Conservation (phyloP, 2,888 invertebrate species). For the Platycnemis pennipes region DNA sequence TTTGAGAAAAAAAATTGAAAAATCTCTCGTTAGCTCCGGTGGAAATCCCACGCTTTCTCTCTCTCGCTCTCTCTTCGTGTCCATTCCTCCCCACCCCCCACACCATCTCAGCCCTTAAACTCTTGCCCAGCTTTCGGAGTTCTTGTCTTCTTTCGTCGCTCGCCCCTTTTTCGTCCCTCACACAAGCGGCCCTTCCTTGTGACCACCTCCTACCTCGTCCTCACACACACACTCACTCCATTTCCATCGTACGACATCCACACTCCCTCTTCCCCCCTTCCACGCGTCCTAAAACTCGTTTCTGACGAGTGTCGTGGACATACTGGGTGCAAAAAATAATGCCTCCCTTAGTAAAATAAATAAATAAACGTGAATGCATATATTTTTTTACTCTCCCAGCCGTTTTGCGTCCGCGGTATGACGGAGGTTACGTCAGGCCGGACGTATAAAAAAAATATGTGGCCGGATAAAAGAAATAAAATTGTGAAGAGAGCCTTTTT, state of each 20-base stretch:
- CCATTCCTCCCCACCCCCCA: background rate
- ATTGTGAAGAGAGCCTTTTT: background rate
- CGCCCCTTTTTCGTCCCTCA: background rate
- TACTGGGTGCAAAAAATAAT: background rate
- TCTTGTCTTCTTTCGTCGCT: background rate
- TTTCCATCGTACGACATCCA: background rate
- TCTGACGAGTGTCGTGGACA: slow-evolving; percentile 39
- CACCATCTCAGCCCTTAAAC: no score
- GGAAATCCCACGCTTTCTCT: background rate
- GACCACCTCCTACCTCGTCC: background rate
- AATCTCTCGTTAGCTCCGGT: background rate
- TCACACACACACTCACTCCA: background rate
- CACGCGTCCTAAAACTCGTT: background rate
- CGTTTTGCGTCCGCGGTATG: background rate
- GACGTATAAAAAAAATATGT: background rate
- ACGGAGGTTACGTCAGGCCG: background rate
- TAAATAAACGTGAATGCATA: background rate
- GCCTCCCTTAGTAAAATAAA: background rate
- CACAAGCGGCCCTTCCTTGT: background rate
- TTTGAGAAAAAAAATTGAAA: background rate
- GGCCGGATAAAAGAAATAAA: background rate
- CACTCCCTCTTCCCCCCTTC: background rate
- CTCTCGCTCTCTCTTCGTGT: background rate
- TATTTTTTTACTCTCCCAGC: background rate
- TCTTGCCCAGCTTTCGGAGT: background rate